Base-by-base conservation (phyloP, 2,888 invertebrate species). In the Ophion obscuratus region DNA sequence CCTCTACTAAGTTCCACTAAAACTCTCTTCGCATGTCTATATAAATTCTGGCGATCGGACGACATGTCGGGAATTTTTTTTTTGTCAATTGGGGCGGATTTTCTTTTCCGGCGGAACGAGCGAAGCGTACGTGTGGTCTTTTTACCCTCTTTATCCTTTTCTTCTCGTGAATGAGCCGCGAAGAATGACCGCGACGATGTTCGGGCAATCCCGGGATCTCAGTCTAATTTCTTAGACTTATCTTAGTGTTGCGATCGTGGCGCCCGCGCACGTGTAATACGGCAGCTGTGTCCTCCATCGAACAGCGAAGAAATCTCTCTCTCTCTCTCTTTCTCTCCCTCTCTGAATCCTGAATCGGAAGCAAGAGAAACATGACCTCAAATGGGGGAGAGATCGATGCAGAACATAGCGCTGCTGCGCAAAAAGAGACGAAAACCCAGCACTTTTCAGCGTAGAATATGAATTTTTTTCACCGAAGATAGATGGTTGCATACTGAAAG, bases 161-260 rank as follows among this genome's bases (percentile, higher is more conserved):
- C 47, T 67, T n/a, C 27, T 61, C 61, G 59, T 86, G 89, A 88
- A 87, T 89, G 87, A 87, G 85, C 81, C 78, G 57, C 84, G 77
- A 77, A 85, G 85, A 74, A 78, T 64, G 70, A 79, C 67, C 62
- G 71, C 71, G 76, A 59, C 24, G 40, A 57, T 47, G 81, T 61
- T 61, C 88, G 76, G 76, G 61, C 36, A 40, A 85, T 87, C 85
- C 87, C 86, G 87, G 87, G 79, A 88, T 14, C 11, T 14, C 47
- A 10, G 11, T 87, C 88, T 91, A 93, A 94, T 31, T 31, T 31
- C 93, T 94, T 93, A 93, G 93, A 91, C 92, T 93, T 93, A 93
- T 94, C 93, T 92, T 76, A 85, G 68, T 81, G 85, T 64, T 61
- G 88, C 90, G 91, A 93, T 94, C 94, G 87, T 76, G 76, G 74